Base-by-base conservation (phyloP, 2,797 vertebrate genomes). In the Eleutherodactylus coqui region DNA sequence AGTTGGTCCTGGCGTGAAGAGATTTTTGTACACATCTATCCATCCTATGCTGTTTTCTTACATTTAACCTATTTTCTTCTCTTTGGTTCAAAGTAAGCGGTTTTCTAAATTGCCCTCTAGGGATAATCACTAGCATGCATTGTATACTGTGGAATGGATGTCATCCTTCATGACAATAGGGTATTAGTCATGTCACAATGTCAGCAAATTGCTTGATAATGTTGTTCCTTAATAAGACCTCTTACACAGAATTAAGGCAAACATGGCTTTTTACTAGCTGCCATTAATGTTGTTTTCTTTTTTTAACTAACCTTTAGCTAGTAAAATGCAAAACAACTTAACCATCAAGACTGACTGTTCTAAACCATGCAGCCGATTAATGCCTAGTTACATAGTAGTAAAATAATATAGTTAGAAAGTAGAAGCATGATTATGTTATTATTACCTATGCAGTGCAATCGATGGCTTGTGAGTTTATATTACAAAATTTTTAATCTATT, bases 151-250 rank as follows among this genome's bases (percentile, higher is more conserved):
- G 55, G 41, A 67, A 81, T 64, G 70, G 53, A 86, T 86, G 85
- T 86, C 85, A 81, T 75, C 41, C 70, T 81, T 86, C 78, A 75
- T 82, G 85, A 86, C 85, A 86, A 86, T 73, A 86, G 85, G 84
- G 29, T 75, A 86, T 86, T 86, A 86, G 55, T 82, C 72, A 53
- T 86, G 85, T 82, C 85, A 86, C 85, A 82, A 45, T 86, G 85
- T 86, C 85, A 86, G 85, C 79, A 86, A 86, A 86, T 86, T 86
- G 60, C 85, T 82, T 86, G 79, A 86, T 67, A 70, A 86, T 86
- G 79, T 82, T 86, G 85, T 82, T 86, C 58, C 49, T 75, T 86
- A 86, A 82, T 80, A 81, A 86, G 85, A 51, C 58, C n/a, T 47
- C 78, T 82, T 86, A 76, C 55, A 79, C 38, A 69, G 79, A 86